Evolutionary conservation across 2,888 invertebrate species (phyloP).

Genomic region (Netelia melanura): DNA sequence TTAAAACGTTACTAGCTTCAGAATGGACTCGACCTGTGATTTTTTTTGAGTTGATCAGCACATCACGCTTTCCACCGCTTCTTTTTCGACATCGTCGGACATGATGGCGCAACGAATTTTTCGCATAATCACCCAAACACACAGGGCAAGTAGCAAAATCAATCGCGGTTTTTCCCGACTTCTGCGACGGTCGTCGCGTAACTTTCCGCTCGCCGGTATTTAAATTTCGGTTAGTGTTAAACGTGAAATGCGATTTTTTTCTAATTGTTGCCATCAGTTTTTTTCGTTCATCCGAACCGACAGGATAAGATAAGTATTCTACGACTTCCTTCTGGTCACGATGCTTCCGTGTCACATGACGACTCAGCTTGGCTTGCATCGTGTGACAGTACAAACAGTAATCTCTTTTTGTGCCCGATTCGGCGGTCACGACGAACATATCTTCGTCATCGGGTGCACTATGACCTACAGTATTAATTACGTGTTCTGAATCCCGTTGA

Average conservation of each 20-base stretch:
- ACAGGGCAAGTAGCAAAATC: too few species aligned
- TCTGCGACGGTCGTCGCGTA: slow-evolving; percentile 28
- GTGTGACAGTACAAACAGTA: slow-evolving; percentile 50
- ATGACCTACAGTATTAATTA: not conserved
- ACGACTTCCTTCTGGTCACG: slow-evolving; percentile 28
- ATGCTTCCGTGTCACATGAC: slow-evolving; percentile 47
- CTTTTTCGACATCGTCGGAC: slow-evolving; percentile 19
- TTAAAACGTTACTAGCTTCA: slow-evolving; percentile 31
- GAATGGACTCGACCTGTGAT: slow-evolving; percentile 52
- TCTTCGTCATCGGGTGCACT: slow-evolving; percentile 37
- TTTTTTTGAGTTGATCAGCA: not conserved
- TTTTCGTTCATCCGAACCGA: slow-evolving; percentile 35
- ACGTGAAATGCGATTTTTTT: slow-evolving; percentile 37
- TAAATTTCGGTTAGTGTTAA: slow-evolving; percentile 23
- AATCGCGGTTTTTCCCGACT: slow-evolving; percentile 35
- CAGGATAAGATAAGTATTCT: slow-evolving; percentile 5
- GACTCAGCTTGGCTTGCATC: slow-evolving; percentile 42
- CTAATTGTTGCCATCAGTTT: slow-evolving; percentile 36
- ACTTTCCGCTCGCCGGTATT: slow-evolving; percentile 53
- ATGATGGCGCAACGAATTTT: too few species aligned
- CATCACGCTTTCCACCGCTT: not conserved
- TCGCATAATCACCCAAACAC: too few species aligned
- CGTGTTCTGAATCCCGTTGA: too few species aligned
- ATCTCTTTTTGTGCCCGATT: slow-evolving; percentile 34
- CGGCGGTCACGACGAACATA: not conserved